Conservation (phyloP, 2,113 vertebrate species). For the Hydrochoerus hydrochaeris region DNA sequence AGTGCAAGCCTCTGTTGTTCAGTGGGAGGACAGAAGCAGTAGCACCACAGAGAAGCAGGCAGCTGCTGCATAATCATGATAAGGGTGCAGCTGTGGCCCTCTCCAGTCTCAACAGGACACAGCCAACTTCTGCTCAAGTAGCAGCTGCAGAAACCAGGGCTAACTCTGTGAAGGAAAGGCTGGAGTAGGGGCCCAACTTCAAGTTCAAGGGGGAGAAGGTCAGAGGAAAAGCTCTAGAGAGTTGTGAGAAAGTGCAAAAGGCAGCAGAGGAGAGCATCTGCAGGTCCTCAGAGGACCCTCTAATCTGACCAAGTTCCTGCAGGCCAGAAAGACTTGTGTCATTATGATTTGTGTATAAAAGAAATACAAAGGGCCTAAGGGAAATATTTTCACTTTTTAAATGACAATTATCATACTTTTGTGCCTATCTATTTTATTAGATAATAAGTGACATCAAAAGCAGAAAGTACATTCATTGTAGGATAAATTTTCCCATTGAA, state of each 20-base stretch:
- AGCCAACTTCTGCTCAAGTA: not conserved
- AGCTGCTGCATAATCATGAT: rapidly evolving
- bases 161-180: not conserved
- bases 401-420: slow-evolving; percentile 32
- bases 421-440: not conserved
- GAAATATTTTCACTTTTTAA: not conserved
- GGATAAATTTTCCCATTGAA: not conserved
- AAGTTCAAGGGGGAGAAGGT: not conserved
- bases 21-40: not conserved
- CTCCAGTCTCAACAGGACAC: not conserved
- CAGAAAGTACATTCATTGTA: not conserved
- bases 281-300: not conserved
- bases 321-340: not conserved
- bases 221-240: not conserved
- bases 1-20: not conserved
- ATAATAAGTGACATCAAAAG: not conserved
- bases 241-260: not conserved
- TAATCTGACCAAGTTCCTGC: not conserved
- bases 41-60: not conserved
- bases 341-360: not conserved
- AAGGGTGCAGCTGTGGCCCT: not conserved
- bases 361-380: not conserved
- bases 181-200: not conserved
- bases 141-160: not conserved
- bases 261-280: not conserved